Conservation (phyloP, 2,888 invertebrate genomes). For the Drosophila longiperda region DNA sequence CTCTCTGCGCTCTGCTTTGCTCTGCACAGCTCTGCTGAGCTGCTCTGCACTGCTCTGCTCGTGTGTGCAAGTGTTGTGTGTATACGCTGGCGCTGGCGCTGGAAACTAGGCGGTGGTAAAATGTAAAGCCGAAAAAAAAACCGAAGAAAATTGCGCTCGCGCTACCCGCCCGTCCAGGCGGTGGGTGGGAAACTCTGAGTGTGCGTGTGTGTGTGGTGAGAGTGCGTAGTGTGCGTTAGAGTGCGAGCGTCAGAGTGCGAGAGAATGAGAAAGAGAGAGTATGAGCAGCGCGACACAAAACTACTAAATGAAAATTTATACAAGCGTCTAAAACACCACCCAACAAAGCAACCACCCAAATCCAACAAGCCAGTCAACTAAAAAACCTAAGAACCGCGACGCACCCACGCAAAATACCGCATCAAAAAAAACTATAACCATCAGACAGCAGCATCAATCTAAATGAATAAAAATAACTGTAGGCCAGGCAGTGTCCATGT, state of each 20-base stretch:
- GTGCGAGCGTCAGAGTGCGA: constrained; percentile 44
- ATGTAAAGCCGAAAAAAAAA: constrained; percentile 65
- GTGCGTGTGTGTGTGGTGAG: constrained; percentile 46
- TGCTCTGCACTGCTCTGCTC: constrained; percentile 53
- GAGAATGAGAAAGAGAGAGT: constrained; percentile 35
- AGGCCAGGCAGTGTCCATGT: constrained; percentile 10
- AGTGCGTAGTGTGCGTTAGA: constrained; percentile 52
- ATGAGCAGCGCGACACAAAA: constrained; percentile 55
- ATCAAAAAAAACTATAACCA: constrained; percentile 22
- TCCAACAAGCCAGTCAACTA: constrained; percentile 35
- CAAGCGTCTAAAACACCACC: constrained; percentile 62
- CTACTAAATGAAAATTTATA: constrained; percentile 76
- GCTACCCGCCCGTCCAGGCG: constrained; percentile 43
- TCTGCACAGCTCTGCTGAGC: constrained; percentile 35
- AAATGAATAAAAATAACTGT: neutral
- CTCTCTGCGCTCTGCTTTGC: constrained; percentile 42
- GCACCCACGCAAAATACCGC: constrained; percentile 60
- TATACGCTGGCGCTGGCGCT: constrained; percentile 77
- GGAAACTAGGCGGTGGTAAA: constrained; percentile 77
- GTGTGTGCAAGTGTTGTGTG: constrained; percentile 71
- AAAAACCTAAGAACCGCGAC: constrained; percentile 42
- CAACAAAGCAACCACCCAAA: constrained; percentile 49
- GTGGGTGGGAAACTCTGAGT: constrained; percentile 56
- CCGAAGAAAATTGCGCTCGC: constrained; percentile 65
- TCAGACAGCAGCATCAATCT: constrained; percentile 21